Conservation (phyloP, 2,113 vertebrate species). For the Sorex fumeus region DNA sequence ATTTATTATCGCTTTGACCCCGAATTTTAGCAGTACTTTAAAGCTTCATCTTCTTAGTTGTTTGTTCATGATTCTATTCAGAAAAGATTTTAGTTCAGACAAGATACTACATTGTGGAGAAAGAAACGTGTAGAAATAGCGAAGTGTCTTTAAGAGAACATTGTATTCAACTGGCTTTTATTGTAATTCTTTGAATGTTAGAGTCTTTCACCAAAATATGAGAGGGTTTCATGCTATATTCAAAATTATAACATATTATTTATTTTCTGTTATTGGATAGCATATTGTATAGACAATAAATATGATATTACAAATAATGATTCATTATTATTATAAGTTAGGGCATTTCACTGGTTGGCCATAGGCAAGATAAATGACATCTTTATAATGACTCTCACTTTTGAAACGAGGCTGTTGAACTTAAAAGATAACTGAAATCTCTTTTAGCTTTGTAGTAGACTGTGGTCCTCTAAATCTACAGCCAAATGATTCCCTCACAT, state of each 20-base stretch:
- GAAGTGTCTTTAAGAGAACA: not conserved
- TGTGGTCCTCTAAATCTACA: not conserved
- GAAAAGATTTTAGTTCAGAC: conserved; percentile 49
- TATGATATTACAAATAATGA: conserved; percentile 4
- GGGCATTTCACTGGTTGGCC: conserved; percentile 10
- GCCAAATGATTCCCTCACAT: not conserved
- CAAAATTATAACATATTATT: conserved; percentile 32
- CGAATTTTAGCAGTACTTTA: conserved; percentile 12
- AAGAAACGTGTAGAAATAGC: not conserved
- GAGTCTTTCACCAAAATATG: not conserved
- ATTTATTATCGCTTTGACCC: too few relatives aligned
- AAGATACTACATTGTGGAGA: not conserved
- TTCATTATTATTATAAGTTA: conserved; percentile 40
- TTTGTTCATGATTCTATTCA: not conserved
- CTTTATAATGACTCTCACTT: conserved; percentile 29
- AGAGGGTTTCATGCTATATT: not conserved
- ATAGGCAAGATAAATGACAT: not conserved
- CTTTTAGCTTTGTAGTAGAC: not conserved
- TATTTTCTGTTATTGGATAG: not conserved
- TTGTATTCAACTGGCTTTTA: not conserved
- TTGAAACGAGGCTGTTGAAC: not conserved
- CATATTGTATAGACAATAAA: conserved; percentile 18
- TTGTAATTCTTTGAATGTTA: not conserved
- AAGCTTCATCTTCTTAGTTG: not conserved
- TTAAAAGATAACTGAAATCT: not conserved